Percentiles rank a stretch among this genome's conserved stretches.
Evolutionary conservation across 2,113 vertebrate genomes (phyloP).

Genomic region (Callospermophilus lateralis): DNA sequence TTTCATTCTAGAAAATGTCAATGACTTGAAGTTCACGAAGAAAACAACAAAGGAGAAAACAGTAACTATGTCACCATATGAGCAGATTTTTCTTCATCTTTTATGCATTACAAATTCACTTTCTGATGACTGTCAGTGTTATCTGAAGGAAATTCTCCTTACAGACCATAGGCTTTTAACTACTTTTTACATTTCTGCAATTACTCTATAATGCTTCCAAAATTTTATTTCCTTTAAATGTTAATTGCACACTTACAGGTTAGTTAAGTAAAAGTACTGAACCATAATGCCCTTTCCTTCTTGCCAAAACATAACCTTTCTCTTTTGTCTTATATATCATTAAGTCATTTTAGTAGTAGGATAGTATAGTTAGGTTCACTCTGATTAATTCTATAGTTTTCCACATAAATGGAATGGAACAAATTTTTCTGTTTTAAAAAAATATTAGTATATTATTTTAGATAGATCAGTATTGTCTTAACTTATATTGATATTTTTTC

Average conservation of each 20-base stretch:
- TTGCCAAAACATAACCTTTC: constrained; percentile 86
- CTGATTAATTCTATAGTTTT: constrained; percentile 47
- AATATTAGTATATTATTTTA: not conserved
- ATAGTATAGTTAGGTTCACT: not conserved
- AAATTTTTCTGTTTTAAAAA: constrained; percentile 16
- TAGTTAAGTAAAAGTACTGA: constrained; percentile 90
- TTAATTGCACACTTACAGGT: constrained; percentile 93
- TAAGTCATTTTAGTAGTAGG: constrained; percentile 82
- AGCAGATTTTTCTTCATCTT: constrained; percentile 59
- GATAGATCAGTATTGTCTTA: not conserved
- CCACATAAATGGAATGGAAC: not conserved
- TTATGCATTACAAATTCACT: constrained; percentile 63
- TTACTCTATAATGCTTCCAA: constrained; percentile 78
- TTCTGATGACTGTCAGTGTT: constrained; percentile 75
- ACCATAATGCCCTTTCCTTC: constrained; percentile 87
- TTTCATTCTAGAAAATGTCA: constrained; percentile 72
- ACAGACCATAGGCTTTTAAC: constrained; percentile 74
- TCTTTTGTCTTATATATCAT: constrained; percentile 85
- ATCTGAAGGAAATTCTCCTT: constrained; percentile 76
- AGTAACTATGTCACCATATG: constrained; percentile 41
- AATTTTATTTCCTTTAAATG: constrained; percentile 92
- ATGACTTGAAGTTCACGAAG: constrained; percentile 28
- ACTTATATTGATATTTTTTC: not conserved
- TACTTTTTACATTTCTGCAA: constrained; percentile 76
- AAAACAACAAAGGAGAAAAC: constrained; percentile 61